Percentiles rank a stretch among this genome's conserved stretches.
phyloP scores from a whole-genome alignment of 2,888 invertebrate genomes.

The Cheilosia urbana region DNA sequence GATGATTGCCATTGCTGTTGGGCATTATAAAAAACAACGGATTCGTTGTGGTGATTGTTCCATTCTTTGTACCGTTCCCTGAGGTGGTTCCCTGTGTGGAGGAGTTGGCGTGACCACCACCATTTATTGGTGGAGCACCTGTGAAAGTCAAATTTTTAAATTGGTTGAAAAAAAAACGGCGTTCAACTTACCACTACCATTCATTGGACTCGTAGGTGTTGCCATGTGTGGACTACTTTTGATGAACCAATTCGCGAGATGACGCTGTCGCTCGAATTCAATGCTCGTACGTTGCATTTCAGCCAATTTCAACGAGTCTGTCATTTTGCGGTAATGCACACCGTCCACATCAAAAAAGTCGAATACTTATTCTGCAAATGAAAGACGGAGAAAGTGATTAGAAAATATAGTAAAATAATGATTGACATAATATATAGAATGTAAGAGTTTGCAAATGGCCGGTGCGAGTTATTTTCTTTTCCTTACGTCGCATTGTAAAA shows the following conservation, averaged over 20 bases:
- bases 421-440: not conserved
- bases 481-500: not conserved
- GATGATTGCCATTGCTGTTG: conserved; percentile 77
- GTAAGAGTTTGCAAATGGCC: not conserved
- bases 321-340: conserved; percentile 77
- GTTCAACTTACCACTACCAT: conserved; percentile 61
- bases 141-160: not conserved
- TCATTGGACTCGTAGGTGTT: conserved; percentile 79
- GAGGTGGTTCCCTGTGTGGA: conserved; percentile 76
- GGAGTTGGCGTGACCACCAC: conserved; percentile 75
- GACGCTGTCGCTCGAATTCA: conserved; percentile 84
- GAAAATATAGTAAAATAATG: conserved; percentile 14
- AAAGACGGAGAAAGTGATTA: conserved; percentile 10
- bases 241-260: conserved; percentile 84
- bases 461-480: not conserved
- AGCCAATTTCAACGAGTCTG: conserved; percentile 81
- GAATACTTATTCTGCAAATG: conserved; percentile 68
- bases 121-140: conserved; percentile 65
- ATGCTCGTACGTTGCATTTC: conserved; percentile 84
- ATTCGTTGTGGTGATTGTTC: conserved; percentile 78
- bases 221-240: conserved; percentile 84
- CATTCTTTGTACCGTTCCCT: conserved; percentile 78
- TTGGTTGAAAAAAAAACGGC: not conserved
- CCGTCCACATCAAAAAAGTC: conserved; percentile 62
- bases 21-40: conserved; percentile 80